phyloP scores from a whole-genome alignment of 1,140 invertebrate genomes.

The Scaptodrosophila lebanonensis region DNA sequence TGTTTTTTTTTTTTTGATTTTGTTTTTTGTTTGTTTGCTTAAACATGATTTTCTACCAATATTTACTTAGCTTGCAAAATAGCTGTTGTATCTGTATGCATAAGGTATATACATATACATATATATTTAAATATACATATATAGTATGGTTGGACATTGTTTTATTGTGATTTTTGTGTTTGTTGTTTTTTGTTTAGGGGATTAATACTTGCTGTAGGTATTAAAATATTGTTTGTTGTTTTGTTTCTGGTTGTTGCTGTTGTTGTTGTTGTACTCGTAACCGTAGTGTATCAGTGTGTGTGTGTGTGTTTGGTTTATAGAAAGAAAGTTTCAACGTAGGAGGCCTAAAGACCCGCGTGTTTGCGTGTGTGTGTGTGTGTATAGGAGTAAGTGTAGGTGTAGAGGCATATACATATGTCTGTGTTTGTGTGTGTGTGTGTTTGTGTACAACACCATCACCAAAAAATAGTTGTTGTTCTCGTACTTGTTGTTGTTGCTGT shows the following conservation, averaged over 20 bases:
- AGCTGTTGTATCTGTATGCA: no score
- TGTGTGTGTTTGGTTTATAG: slow-evolving; percentile 25
- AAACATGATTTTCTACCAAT: no score
- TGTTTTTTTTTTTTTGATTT: slow-evolving; percentile 14
- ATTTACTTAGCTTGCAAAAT: no score
- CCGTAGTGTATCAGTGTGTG: slow-evolving; percentile 46
- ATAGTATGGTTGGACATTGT: no score
- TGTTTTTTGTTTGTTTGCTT: background rate
- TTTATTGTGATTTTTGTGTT: no score
- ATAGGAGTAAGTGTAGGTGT: slow-evolving; percentile 17
- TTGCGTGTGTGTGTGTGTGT: slow-evolving; percentile 15
- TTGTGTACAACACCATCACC: slow-evolving; percentile 65
- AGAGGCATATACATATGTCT: slow-evolving; percentile 12
- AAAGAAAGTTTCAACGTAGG: slow-evolving; percentile 24
- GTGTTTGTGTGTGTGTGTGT: slow-evolving; percentile 33
- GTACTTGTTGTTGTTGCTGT: slow-evolving; percentile 8
- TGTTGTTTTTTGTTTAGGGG: background rate
- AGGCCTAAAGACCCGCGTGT: slow-evolving; percentile 7
- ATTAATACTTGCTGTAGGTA: no score
- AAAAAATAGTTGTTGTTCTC: slow-evolving; percentile 28
- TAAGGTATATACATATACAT: no score
- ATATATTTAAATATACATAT: no score
- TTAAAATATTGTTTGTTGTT: no score
- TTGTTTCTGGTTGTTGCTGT: slow-evolving; percentile 27
- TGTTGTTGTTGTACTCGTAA: slow-evolving; percentile 51